A percentile compares a stretch with the other conserved stretches of the same genome.
phyloP scores from a whole-genome alignment of 2,113 vertebrate genomes.

The Thalassoma bifasciatum region DNA sequence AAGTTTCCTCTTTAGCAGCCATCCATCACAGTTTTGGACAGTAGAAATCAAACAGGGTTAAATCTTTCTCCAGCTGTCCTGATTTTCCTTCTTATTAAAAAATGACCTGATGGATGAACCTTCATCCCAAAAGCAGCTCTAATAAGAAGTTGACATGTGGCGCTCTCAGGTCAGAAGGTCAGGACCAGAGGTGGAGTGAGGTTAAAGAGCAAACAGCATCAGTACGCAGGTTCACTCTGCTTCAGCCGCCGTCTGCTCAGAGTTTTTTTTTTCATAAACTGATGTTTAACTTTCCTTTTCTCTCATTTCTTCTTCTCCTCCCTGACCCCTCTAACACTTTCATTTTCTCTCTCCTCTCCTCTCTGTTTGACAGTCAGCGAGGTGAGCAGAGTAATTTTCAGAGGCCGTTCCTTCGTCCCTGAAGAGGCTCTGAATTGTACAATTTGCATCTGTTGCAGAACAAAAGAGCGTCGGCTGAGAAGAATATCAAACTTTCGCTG shows the following conservation, averaged over 20 bases:
- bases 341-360: neutral
- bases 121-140: slow-evolving; percentile 25
- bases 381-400: slow-evolving; percentile 65
- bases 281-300: neutral
- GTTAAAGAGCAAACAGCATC: slow-evolving; percentile 5
- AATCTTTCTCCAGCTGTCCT: neutral
- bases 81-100: slow-evolving; percentile 10
- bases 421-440: slow-evolving; percentile 21
- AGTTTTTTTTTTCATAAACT: slow-evolving; percentile 12
- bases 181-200: neutral
- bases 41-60: slow-evolving; percentile 33
- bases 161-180: slow-evolving; percentile 14
- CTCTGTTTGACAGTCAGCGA: slow-evolving; percentile 38
- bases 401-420: slow-evolving; percentile 33
- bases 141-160: slow-evolving; percentile 28
- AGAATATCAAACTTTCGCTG: slow-evolving; percentile 9
- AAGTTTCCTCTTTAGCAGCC: neutral
- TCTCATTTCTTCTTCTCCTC: neutral
- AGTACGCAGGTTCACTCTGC: neutral
- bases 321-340: neutral
- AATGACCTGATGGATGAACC: slow-evolving; percentile 9
- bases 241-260: slow-evolving; percentile 8
- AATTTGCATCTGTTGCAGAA: slow-evolving; percentile 56
- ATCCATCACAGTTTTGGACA: neutral
- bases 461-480: slow-evolving; percentile 41